A percentile compares a stretch with the other conserved stretches of the same genome.
Evolutionary conservation across 2,888 invertebrate genomes (phyloP).

Genomic region (Odontocolon sp.): DNA sequence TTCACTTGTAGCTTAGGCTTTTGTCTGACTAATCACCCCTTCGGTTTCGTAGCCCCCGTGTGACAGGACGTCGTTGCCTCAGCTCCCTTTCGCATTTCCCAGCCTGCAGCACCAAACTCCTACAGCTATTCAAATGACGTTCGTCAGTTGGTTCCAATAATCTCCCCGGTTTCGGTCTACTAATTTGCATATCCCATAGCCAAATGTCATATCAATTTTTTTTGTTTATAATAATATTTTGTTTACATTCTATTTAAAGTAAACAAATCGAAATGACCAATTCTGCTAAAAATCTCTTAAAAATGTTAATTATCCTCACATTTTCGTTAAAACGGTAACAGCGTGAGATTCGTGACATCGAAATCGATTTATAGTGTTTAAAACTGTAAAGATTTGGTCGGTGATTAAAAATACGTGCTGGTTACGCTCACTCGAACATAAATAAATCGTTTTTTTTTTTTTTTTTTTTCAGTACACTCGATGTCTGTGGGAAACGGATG

Average conservation of each 20-base stretch:
- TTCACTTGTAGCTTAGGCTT: slow-evolving; percentile 79
- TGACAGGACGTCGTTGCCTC: slow-evolving; percentile 64
- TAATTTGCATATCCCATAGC: slow-evolving; percentile 53
- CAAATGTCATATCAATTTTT: too few species aligned
- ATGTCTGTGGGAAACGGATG: slow-evolving; percentile 48
- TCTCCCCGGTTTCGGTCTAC: slow-evolving; percentile 20
- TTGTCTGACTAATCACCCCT: slow-evolving; percentile 80
- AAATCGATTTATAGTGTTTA: too few species aligned
- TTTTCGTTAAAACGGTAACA: too few species aligned
- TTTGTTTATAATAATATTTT: too few species aligned
- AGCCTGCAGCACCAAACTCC: slow-evolving; percentile 41
- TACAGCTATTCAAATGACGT: slow-evolving; percentile 7
- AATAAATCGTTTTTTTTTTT: slow-evolving; percentile 17
- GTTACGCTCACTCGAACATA: too few species aligned
- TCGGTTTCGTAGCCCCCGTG: slow-evolving; percentile 72
- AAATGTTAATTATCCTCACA: too few species aligned
- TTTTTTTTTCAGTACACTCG: not conserved
- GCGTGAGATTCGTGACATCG: too few species aligned
- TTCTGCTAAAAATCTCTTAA: too few species aligned
- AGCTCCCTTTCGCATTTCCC: slow-evolving; percentile 49
- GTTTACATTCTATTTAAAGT: too few species aligned
- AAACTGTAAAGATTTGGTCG: not conserved
- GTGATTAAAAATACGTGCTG: not conserved
- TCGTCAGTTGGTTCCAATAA: slow-evolving; percentile 41
- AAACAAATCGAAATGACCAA: too few species aligned